Percentiles rank a stretch among this genome's conserved stretches.
phyloP scores from a whole-genome alignment of 2,113 vertebrate species.

The Pithys albifrons region DNA sequence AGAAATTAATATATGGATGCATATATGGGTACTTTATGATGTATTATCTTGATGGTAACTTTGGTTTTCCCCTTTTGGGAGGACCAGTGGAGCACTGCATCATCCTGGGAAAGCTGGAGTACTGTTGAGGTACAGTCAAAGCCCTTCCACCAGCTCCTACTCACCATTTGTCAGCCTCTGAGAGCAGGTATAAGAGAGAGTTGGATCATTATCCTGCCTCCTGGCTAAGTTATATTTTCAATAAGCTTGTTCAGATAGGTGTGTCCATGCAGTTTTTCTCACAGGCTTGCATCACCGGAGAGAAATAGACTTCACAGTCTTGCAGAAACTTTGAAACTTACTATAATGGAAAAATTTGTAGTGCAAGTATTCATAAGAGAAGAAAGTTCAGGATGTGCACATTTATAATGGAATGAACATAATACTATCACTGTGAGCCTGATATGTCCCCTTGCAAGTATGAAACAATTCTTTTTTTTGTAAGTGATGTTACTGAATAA shows the following conservation, averaged over 20 bases:
- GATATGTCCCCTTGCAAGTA: not conserved
- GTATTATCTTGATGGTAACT: not conserved
- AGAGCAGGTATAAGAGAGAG: not conserved
- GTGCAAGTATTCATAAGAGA: not conserved
- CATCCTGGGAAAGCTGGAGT: not conserved
- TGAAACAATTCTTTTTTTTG: not conserved
- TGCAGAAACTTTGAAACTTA: too few species aligned
- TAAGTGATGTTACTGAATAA: not conserved
- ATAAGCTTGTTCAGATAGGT: not conserved
- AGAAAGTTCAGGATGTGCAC: not conserved
- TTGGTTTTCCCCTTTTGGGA: not conserved
- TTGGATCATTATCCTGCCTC: not conserved
- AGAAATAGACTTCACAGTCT: too few species aligned
- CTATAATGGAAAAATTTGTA: not conserved
- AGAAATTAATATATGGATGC: not conserved
- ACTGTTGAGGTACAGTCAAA: not conserved
- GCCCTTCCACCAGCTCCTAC: not conserved
- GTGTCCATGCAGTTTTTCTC: too few species aligned
- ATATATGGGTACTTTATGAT: not conserved
- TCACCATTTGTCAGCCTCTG: not conserved
- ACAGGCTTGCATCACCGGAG: too few species aligned
- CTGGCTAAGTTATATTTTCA: not conserved
- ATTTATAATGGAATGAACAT: not conserved
- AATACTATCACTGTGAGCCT: not conserved
- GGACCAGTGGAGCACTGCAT: not conserved